Base-by-base conservation (phyloP, 1,140 invertebrate species). In the Batillaria attramentaria region DNA sequence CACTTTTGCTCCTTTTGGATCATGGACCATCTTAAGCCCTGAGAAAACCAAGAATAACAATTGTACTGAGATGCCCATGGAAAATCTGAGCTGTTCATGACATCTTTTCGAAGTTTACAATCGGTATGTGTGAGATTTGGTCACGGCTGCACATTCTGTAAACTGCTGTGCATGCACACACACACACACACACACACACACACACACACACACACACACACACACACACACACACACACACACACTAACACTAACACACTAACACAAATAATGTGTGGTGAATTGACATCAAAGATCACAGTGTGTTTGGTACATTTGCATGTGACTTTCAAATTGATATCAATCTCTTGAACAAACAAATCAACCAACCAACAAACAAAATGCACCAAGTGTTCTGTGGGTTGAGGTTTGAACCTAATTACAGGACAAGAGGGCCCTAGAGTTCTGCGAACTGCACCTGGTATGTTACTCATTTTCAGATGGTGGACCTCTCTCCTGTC, bases 201-300 rank as follows among this genome's bases (percentile, higher is more conserved):
- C 70, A 72, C 70, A 72, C 70, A 72, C 70, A 3, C 18, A 20
- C 13, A 3, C 28, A 72, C 39, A 2, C 41, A 72, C 41, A 46
- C 37, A 43, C 35, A 28, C 70, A 72, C 16, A 43, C 37, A 41
- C 41, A 37, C 31, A 3, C 37, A 41, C 69, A 39, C 2, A 72
- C 2, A 33, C 39, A 20, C 31, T 1, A 3, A 72, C 37, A 39
- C 39, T 0, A 16, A 72, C 69, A 72, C n/a, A 72, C 41, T 20
- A 46, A 43, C 41, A 72, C 70, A 72, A 6, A 43, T 18, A n/a
- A 66, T 66, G 18, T 33, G 24, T 39, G n/a, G 3, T 35, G 28
- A 4, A 35, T 24, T 10, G 28, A 33, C 10, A 68, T 20, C 10
- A 39, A 13, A 16, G 24, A 33, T 43, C 24, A 28, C 65, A 35